These are phyloP conservation scores for Myotis findleyi DNA, from an alignment of 2,797 vertebrate species.

Conservation along the genomic window DNA sequence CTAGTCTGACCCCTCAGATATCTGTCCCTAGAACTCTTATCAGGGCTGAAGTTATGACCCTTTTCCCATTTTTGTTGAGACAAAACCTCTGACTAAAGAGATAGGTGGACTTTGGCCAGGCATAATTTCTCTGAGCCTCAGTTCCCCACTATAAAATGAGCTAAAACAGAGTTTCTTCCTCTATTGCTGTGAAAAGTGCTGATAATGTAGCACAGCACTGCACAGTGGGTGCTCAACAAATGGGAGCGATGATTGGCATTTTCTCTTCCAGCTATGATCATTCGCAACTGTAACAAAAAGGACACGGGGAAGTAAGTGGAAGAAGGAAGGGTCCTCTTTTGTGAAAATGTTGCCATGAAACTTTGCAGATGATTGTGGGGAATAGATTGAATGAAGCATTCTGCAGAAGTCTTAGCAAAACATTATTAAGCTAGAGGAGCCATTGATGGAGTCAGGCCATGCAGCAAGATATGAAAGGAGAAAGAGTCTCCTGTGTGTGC, in stretches of 20 bases:
- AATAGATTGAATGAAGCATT: neutral
- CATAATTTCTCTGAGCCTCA: neutral
- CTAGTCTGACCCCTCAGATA: neutral
- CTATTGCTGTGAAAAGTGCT: neutral
- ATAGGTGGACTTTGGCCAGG: neutral
- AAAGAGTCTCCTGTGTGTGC: neutral
- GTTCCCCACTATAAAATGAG: neutral
- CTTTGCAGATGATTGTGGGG: neutral
- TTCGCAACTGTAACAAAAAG: neutral
- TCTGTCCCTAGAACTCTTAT: neutral
- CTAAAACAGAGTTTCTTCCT: neutral
- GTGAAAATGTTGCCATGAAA: neutral
- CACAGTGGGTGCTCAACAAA: neutral
- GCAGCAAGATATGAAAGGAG: neutral
- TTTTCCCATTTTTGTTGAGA: neutral
- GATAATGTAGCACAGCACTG: neutral
- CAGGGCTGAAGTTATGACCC: neutral
- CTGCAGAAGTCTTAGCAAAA: neutral
- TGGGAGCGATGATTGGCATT: neutral
- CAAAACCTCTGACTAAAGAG: neutral
- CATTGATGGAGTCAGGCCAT: neutral
- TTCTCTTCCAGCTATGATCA: neutral
- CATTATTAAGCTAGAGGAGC: neutral
- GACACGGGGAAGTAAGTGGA: neutral
- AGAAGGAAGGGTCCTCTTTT: neutral